Base-by-base conservation (phyloP, 2,888 invertebrate species). In the Danaus chrysippus region DNA sequence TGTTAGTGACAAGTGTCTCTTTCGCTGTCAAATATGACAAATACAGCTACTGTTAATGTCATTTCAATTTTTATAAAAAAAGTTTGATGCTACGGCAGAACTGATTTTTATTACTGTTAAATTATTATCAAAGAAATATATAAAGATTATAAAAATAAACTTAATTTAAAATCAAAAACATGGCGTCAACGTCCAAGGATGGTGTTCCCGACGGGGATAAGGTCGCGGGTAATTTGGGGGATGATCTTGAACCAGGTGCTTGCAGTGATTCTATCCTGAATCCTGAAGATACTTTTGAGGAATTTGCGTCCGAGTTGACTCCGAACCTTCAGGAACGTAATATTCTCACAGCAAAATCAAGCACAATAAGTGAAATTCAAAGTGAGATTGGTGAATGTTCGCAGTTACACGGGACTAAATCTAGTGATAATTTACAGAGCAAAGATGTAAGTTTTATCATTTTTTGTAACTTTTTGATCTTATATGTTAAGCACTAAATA, bases 211-310 rank as follows among this genome's bases (percentile, higher is more conserved):
- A 70, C 17, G 72, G 17, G 74, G 10, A 49, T 56, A 53, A 66
- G 44, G 66, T 64, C 11, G 71, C 76, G 13, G 81, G 78, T 44
- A 78, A 75, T 62, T 76, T 76, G 10, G 68, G 81, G 11, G 78
- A 79, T 67, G 85, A 84, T 42, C 69, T 90, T 19, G 90, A 87
- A 71, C 91, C 91, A 10, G 91, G 91, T 5, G 89, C 89, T 42
- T 91, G 90, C 68, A 75, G 78, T 3, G 95, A 95, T 77, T 93
- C 94, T 73, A 93, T 95, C 80, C 85, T 96, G 49, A 93, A 95
- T 58, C 93, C 95, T 1, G 93, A 94, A 9, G 94, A 94, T 79
- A 93, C 93, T 17, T 93, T 94, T 72, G 94, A 95, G 70, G 94
- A 95, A 71, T 93, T 94, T 72, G 94, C 93, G 53, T 86, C 87